phyloP scores from a whole-genome alignment of 2,888 invertebrate genomes.

The Hyppa rectilinea region DNA sequence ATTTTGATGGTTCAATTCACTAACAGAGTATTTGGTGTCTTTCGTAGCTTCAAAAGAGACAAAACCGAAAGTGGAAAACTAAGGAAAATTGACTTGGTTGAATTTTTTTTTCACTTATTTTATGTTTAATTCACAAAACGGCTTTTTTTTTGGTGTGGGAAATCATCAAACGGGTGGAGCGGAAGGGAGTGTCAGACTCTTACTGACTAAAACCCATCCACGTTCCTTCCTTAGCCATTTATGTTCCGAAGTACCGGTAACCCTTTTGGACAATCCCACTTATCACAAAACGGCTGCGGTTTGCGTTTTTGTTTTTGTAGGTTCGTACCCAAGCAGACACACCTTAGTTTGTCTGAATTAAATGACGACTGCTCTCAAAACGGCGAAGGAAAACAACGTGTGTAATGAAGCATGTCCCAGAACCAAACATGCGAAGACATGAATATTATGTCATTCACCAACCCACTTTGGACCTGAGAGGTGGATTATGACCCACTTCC shows the following conservation, averaged over 20 bases:
- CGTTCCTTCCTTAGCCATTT: no score
- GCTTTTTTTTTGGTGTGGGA: no score
- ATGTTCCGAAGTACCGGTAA: no score
- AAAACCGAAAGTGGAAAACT: background rate
- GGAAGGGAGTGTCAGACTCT: no score
- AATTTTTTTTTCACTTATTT: background rate
- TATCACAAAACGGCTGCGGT: background rate
- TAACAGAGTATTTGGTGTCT: no score
- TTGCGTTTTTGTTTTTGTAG: background rate
- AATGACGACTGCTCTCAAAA: background rate
- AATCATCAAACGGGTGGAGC: no score
- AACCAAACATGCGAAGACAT: background rate
- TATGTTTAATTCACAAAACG: background rate
- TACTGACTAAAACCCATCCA: no score
- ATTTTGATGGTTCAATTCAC: background rate
- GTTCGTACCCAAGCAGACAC: background rate
- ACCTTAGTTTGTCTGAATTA: background rate
- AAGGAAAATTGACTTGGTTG: background rate
- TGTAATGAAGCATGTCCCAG: background rate
- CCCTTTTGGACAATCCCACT: no score
- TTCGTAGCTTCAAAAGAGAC: background rate
- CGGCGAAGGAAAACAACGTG: background rate
- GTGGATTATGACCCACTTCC: background rate
- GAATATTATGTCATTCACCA: background rate
- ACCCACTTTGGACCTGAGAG: background rate